Conservation (phyloP, 2,797 vertebrate species). For the Ctenopoma multispine region DNA sequence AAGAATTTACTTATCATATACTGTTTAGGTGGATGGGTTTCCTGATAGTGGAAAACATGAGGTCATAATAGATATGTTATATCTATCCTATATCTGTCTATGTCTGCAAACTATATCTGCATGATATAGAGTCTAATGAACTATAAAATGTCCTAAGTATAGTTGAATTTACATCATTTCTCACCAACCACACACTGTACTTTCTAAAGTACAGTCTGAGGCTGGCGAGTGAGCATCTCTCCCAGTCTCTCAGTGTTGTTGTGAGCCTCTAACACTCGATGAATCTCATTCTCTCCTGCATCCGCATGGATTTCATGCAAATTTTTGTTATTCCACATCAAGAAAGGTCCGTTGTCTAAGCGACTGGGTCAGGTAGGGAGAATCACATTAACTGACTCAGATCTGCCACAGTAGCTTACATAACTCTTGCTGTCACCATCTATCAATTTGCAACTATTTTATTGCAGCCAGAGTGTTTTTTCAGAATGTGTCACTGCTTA, state of each 20-base stretch:
- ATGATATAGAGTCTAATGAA: slow-evolving; percentile 21
- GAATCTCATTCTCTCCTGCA: slow-evolving; percentile 51
- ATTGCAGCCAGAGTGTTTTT: slow-evolving; percentile 8
- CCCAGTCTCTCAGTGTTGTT: slow-evolving; percentile 16
- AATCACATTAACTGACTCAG: slow-evolving; percentile 63
- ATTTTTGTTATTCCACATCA: slow-evolving; percentile 62
- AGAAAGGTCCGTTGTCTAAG: slow-evolving; percentile 60
- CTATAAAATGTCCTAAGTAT: slow-evolving; percentile 18
- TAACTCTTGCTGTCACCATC: slow-evolving; percentile 47
- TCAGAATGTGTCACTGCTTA: slow-evolving; percentile 9
- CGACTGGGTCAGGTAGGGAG: slow-evolving; percentile 49
- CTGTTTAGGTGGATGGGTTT: slow-evolving; percentile 9
- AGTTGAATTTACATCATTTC: slow-evolving; percentile 12
- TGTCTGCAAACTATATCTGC: too few species aligned
- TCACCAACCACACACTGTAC: neutral
- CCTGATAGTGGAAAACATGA: neutral
- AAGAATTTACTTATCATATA: slow-evolving; percentile 19
- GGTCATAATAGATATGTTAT: neutral
- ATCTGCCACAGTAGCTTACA: slow-evolving; percentile 55
- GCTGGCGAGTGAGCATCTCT: slow-evolving; percentile 25
- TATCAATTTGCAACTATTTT: slow-evolving; percentile 57
- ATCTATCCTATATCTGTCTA: too few species aligned
- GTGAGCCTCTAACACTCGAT: slow-evolving; percentile 44
- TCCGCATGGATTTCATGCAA: slow-evolving; percentile 65
- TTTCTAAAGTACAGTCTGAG: slow-evolving; percentile 37